Conservation (phyloP, 2,888 invertebrate genomes). For the Rhingia campestris region DNA sequence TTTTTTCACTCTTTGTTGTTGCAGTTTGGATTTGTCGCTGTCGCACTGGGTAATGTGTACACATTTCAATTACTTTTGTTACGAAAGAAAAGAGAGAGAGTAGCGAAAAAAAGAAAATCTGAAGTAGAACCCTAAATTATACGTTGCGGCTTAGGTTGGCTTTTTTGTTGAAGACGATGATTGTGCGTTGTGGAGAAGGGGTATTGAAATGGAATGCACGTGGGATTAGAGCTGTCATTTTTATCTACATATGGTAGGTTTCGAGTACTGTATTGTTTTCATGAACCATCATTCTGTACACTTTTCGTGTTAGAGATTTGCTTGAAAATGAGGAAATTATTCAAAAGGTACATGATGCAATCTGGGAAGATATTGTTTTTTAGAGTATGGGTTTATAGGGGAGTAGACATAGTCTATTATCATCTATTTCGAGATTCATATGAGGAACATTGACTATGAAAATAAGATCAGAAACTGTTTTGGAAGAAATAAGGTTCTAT, state of each 20-base stretch:
- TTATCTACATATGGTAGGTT: not conserved
- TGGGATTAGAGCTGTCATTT: not conserved
- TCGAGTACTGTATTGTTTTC: not conserved
- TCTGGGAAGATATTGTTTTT: not conserved
- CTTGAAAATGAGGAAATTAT: not conserved
- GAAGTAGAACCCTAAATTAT: conserved; percentile 19
- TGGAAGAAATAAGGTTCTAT: no score
- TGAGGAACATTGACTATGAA: no score
- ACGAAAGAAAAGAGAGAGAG: conserved; percentile 31
- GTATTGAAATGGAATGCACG: conserved; percentile 1
- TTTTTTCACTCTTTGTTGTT: conserved; percentile 46
- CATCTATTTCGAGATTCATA: no score
- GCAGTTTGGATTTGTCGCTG: conserved; percentile 54
- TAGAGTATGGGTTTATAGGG: no score
- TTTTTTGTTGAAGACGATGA: not conserved
- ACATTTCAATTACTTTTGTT: conserved; percentile 63
- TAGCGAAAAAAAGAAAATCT: conserved; percentile 2
- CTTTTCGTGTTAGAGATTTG: not conserved
- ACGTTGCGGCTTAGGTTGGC: conserved; percentile 34
- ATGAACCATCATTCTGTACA: not conserved
- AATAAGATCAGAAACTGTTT: no score
- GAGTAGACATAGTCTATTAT: no score
- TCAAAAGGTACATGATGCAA: not conserved
- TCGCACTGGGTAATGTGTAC: conserved; percentile 62
- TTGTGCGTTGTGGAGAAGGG: not conserved